These are phyloP conservation scores for Lucifuga dentata DNA, from an alignment of 2,113 vertebrate genomes.

Conservation along the genomic window DNA sequence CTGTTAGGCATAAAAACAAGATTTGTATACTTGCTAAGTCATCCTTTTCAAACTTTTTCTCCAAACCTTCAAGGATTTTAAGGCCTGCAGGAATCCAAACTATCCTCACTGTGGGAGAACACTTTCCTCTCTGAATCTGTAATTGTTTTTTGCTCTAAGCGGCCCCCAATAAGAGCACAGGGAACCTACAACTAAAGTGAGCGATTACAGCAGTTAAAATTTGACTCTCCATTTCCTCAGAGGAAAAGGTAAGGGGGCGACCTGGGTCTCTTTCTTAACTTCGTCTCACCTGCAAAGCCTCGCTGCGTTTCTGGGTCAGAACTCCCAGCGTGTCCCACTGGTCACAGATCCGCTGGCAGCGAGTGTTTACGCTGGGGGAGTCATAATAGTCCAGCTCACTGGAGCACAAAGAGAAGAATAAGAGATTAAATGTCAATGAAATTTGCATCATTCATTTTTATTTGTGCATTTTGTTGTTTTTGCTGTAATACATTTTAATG, in stretches of 20 bases:
- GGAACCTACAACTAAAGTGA: constrained; percentile 11
- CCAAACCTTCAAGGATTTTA: constrained; percentile 15
- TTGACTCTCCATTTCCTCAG: not conserved
- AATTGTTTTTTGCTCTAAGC: constrained; percentile 16
- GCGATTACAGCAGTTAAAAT: constrained; percentile 1
- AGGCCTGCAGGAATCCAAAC: not conserved
- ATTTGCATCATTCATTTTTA: too few species aligned
- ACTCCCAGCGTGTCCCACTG: constrained; percentile 96
- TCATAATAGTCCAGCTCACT: constrained; percentile 99
- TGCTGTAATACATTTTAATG: constrained; percentile 3
- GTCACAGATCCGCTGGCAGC: constrained; percentile 98
- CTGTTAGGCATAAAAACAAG: constrained; percentile 73
- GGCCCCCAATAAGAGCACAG: not conserved
- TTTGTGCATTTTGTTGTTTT: not conserved
- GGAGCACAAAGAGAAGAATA: constrained; percentile 28
- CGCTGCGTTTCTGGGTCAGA: constrained; percentile 94
- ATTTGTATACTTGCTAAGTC: too few species aligned
- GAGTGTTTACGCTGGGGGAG: constrained; percentile 95
- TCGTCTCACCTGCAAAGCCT: constrained; percentile 92
- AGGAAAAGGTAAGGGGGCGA: not conserved
- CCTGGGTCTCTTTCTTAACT: not conserved
- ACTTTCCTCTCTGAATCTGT: constrained; percentile 33
- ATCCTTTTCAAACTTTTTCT: not conserved
- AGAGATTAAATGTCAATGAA: not conserved
- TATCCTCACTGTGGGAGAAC: not conserved